phyloP scores from a whole-genome alignment of 2,113 vertebrate genomes.

The Sander vitreus region DNA sequence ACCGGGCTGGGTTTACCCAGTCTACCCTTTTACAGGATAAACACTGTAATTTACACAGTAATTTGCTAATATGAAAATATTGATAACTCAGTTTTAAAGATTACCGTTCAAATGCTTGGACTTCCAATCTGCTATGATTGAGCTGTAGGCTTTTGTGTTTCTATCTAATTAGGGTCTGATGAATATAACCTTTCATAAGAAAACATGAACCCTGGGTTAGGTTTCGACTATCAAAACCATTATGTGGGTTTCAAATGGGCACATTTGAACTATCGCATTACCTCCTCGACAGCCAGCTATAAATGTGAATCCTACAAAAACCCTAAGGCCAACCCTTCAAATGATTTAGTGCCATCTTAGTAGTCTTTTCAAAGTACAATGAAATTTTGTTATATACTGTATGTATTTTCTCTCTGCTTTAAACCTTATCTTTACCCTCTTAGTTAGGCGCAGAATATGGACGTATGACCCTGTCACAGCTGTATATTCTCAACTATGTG shows the following conservation, averaged over 20 bases:
- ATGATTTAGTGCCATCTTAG: conserved; percentile 12
- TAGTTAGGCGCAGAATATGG: conserved; percentile 1
- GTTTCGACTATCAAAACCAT: conserved; percentile 13
- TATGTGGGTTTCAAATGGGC: conserved; percentile 29
- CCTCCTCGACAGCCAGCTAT: background rate
- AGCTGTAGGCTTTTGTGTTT: background rate
- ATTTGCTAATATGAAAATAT: too few species aligned
- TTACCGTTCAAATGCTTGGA: too few species aligned
- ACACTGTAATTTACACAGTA: too few species aligned
- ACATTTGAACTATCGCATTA: conserved; percentile 25
- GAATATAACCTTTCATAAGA: background rate
- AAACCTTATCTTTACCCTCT: conserved; percentile 18
- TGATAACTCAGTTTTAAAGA: too few species aligned
- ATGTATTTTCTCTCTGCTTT: conserved; percentile 11
- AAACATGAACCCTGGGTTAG: background rate
- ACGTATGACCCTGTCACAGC: conserved; percentile 33
- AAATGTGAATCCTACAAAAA: conserved; percentile 6
- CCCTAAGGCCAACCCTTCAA: conserved; percentile 34
- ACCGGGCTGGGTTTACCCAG: too few species aligned
- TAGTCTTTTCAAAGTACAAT: conserved; percentile 18
- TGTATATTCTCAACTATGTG: conserved; percentile 9
- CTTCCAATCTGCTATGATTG: too few species aligned
- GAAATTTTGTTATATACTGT: conserved; percentile 26
- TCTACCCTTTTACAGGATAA: too few species aligned
- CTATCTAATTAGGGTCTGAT: background rate